Evolutionary conservation across 2,888 invertebrate species (phyloP).

Genomic region (Heterodera filipjevi): DNA sequence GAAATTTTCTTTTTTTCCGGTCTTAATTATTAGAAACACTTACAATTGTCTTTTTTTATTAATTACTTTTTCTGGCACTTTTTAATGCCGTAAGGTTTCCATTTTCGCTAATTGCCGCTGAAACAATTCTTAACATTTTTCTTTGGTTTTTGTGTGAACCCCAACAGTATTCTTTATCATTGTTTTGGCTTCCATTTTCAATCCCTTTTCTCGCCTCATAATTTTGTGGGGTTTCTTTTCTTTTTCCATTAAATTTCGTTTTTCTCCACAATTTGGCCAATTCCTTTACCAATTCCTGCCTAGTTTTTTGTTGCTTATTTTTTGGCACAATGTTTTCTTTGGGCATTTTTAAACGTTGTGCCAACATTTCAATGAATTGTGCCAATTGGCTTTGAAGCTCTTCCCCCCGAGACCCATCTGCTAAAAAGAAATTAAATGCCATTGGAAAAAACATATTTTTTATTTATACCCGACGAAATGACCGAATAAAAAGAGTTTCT

Average conservation of each 20-base stretch:
- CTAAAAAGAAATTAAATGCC: not conserved
- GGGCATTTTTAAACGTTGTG: not conserved
- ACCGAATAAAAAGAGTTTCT: not conserved
- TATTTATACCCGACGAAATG: not conserved
- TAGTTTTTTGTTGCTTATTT: not conserved
- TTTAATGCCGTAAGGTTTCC: constrained; percentile 3
- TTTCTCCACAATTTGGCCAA: not conserved
- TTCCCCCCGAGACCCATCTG: not conserved
- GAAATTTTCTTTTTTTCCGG: no score
- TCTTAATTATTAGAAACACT: no score
- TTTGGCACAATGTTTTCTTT: not conserved
- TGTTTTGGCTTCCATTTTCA: not conserved
- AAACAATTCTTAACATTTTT: not conserved
- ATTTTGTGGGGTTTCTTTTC: not conserved
- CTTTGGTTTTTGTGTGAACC: not conserved
- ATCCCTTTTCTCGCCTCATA: not conserved
- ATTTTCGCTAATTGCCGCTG: not conserved
- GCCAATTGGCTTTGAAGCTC: not conserved
- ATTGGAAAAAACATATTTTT: not conserved
- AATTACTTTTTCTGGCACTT: not conserved
- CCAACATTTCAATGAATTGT: not conserved
- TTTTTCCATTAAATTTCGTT: not conserved
- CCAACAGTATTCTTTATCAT: not conserved
- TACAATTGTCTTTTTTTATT: not conserved
- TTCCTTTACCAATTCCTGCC: not conserved